Percentiles rank a stretch among this genome's conserved stretches.
phyloP scores from a whole-genome alignment of 1,140 invertebrate species.

The Telenomus remus region DNA sequence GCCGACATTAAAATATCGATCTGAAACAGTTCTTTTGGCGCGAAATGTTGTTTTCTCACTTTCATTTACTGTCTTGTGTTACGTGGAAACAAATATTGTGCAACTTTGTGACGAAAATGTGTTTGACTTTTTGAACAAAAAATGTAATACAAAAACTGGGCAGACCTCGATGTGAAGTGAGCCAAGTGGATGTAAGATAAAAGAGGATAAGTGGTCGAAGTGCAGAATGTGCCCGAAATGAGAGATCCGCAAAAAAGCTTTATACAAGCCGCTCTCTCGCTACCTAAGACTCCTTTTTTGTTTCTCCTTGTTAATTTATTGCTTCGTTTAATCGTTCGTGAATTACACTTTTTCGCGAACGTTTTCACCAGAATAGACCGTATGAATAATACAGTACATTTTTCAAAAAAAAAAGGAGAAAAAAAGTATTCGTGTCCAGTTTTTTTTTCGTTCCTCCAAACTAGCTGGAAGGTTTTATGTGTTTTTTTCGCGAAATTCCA shows the following conservation, averaged over 20 bases:
- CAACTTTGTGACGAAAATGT: slow-evolving; percentile 48
- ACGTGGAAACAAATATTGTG: slow-evolving; percentile 38
- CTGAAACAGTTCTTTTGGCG: too few relatives aligned
- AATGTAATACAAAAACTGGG: slow-evolving; percentile 25
- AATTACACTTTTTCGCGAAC: slow-evolving; percentile 2
- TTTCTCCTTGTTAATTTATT: slow-evolving; percentile 21
- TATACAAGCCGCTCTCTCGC: slow-evolving; percentile 9
- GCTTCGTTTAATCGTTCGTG: slow-evolving; percentile 11
- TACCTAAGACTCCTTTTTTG: slow-evolving; percentile 3
- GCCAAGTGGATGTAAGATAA: slow-evolving; percentile 34
- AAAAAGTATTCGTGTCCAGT: too few relatives aligned
- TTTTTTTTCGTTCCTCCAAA: too few relatives aligned
- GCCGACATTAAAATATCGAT: too few relatives aligned
- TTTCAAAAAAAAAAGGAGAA: too few relatives aligned
- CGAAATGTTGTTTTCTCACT: too few relatives aligned
- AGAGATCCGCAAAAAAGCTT: slow-evolving; percentile 29
- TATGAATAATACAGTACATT: too few relatives aligned
- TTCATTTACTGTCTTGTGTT: too few relatives aligned
- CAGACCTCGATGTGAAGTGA: slow-evolving; percentile 26
- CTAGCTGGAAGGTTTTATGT: too few relatives aligned
- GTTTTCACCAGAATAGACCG: too few relatives aligned
- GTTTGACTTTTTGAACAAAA: slow-evolving; percentile 33
- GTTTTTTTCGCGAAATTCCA: too few relatives aligned
- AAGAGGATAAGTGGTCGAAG: slow-evolving; percentile 39
- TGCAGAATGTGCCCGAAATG: slow-evolving; percentile 28